Conservation (phyloP, 2,797 vertebrate species). For the Lagodon rhomboides region DNA sequence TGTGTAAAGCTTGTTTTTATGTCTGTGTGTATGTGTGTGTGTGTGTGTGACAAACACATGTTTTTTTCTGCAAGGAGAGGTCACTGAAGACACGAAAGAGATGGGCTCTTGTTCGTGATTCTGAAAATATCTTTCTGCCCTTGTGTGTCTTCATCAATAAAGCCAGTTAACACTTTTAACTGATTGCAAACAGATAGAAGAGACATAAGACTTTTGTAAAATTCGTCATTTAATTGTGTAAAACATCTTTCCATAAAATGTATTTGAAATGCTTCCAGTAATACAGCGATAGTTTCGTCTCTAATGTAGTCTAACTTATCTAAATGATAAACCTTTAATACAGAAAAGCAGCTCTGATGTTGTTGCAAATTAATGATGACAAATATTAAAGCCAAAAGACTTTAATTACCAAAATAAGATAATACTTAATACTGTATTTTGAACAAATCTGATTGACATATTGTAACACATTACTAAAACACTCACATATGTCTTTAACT, state of each 20-base stretch:
- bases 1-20: slow-evolving; percentile 80
- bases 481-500: slow-evolving; percentile 42
- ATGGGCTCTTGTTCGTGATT: slow-evolving; percentile 69
- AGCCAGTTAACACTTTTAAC: slow-evolving; percentile 29
- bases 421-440: slow-evolving; percentile 21
- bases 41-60: slow-evolving; percentile 75
- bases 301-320: background rate
- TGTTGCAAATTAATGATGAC: slow-evolving; percentile 36
- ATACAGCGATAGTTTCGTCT: background rate
- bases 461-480: slow-evolving; percentile 14
- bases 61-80: slow-evolving; percentile 72
- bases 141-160: slow-evolving; percentile 52
- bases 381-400: slow-evolving; percentile 36
- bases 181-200: slow-evolving; percentile 36
- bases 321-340: slow-evolving; percentile 20
- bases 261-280: background rate
- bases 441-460: slow-evolving; percentile 48
- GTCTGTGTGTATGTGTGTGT: slow-evolving; percentile 40
- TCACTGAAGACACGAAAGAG: slow-evolving; percentile 69
- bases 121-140: slow-evolving; percentile 57
- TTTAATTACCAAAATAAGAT: slow-evolving; percentile 32
- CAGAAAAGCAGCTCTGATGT: slow-evolving; percentile 13
- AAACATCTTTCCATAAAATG: background rate
- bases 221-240: background rate
- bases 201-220: background rate